A percentile compares a stretch with the other conserved stretches of the same genome.
Evolutionary conservation across 1,140 invertebrate species (phyloP).

Genomic region (Eubasilissa regina): DNA sequence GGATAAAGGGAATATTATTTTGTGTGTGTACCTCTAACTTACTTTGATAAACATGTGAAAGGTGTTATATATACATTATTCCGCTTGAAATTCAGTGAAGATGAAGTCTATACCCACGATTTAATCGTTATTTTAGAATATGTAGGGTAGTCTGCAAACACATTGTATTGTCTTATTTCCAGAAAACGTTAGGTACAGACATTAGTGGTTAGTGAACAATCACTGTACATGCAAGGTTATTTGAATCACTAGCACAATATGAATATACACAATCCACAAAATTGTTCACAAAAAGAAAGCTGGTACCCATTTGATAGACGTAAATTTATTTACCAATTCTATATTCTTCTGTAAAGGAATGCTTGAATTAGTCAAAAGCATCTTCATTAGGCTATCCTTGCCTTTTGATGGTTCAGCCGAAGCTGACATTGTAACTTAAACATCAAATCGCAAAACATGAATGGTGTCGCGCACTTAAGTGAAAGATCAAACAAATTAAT

Average conservation of each 20-base stretch:
- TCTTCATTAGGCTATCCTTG: constrained; percentile 53
- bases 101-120: constrained; percentile 25
- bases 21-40: constrained; percentile 37
- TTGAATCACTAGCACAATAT: constrained; percentile 46
- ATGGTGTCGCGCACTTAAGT: constrained; percentile 27
- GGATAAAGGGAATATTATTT: constrained; percentile 24
- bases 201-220: constrained; percentile 46
- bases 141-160: constrained; percentile 18
- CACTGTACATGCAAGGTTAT: constrained; percentile 46
- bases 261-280: constrained; percentile 25
- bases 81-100: constrained; percentile 36
- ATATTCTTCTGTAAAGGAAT: constrained; percentile 48
- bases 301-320: constrained; percentile 41
- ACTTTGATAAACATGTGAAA: constrained; percentile 46
- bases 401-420: constrained; percentile 51
- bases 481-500: constrained; percentile 41
- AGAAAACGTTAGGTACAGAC: constrained; percentile 41
- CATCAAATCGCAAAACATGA: constrained; percentile 50
- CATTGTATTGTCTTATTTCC: constrained; percentile 4
- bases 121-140: constrained; percentile 16
- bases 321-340: constrained; percentile 53
- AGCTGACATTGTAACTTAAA: constrained; percentile 52
- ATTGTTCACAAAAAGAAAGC: constrained; percentile 44
- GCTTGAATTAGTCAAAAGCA: constrained; percentile 47
- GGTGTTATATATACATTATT: constrained; percentile 38